Evolutionary conservation across 92 coral and sea anemone species (phyloP), one percentile per base, ranked within the genome.

Genomic region (Palythoa grandis): DNA sequence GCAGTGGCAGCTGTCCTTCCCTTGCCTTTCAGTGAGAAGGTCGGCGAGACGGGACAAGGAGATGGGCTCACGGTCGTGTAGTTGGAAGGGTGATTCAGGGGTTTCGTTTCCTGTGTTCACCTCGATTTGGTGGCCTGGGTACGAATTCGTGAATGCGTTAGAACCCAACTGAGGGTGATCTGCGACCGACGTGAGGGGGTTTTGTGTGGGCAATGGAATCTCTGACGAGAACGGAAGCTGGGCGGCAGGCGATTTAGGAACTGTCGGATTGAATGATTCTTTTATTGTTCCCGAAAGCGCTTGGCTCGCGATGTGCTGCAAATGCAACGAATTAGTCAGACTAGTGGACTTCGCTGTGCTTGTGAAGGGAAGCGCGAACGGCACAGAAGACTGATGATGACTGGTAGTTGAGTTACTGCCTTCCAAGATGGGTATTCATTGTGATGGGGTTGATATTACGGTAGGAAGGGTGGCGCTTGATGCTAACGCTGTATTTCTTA

Each of bases 1-100:
- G 86, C 54, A 60, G 71, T 40, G 86, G 90, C 56, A 87, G 73
- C 50, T 38, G n/a, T 76, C 74, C 6, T 77, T 79, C 50, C 22
- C 25, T 17, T 63, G 20, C 38, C 82, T 77, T 57, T 77, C 82
- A n/a, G 82, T 24, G 53, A 77, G 82, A 39, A 77, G 82, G 23
- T 76, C 70, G 70, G 82, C 82, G 11, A 56, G 52, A 7, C 39
- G 70, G 70, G 82, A 56, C 35, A 58, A 11, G 69, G 82, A 56
- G 69, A 56, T n/a, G 29, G 82, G 15, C 29, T 57, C 68, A 24
- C 92, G 47, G 47, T 40, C 47, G 47, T 40, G 4, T 40, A 3
- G 3, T 40, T 61, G 68, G 68, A 61, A 61, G 68, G 68, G 22
- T 35, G 22, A 68, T 4, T 22, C 13, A 22, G 23, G 20, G 72